phyloP scores from a whole-genome alignment of 2,888 invertebrate genomes.

The Machimus atricapillus region DNA sequence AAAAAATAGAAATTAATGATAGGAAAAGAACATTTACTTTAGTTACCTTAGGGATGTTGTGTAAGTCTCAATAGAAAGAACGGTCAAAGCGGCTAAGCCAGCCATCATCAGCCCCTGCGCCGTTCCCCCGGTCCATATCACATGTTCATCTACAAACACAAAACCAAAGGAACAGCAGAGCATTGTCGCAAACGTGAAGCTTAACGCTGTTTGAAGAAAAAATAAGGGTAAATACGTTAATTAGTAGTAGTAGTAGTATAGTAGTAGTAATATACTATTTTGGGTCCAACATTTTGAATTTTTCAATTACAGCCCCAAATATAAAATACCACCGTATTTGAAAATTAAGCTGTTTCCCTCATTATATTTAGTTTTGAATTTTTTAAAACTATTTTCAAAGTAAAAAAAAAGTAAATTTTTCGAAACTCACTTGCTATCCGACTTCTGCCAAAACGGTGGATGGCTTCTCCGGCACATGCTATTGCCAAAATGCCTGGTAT shows the following conservation, averaged over 20 bases:
- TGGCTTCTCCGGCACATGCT: constrained; percentile 46
- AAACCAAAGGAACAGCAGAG: constrained; percentile 49
- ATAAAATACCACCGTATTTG: too few relatives aligned
- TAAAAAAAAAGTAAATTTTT: too few relatives aligned
- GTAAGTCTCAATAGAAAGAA: constrained; percentile 49
- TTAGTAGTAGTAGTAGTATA: too few relatives aligned
- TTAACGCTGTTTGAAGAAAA: constrained; percentile 42
- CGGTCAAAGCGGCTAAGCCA: constrained; percentile 48
- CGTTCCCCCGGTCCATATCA: constrained; percentile 50
- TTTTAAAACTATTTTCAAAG: too few relatives aligned
- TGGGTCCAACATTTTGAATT: too few relatives aligned
- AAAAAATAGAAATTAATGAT: background rate
- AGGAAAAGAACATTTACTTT: background rate
- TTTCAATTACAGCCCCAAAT: too few relatives aligned
- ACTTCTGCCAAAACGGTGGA: constrained; percentile 49
- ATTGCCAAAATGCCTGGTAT: constrained; percentile 47
- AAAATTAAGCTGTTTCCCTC: too few relatives aligned
- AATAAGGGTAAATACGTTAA: background rate
- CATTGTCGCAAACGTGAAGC: constrained; percentile 48
- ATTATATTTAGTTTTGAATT: too few relatives aligned
- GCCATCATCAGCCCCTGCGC: constrained; percentile 49
- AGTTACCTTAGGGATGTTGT: constrained; percentile 48
- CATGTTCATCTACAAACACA: constrained; percentile 45
- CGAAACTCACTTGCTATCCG: constrained; percentile 49
- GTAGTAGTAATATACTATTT: too few relatives aligned